Conservation (phyloP, 92 coral and sea anemone species). For the Phenganax marumi region DNA sequence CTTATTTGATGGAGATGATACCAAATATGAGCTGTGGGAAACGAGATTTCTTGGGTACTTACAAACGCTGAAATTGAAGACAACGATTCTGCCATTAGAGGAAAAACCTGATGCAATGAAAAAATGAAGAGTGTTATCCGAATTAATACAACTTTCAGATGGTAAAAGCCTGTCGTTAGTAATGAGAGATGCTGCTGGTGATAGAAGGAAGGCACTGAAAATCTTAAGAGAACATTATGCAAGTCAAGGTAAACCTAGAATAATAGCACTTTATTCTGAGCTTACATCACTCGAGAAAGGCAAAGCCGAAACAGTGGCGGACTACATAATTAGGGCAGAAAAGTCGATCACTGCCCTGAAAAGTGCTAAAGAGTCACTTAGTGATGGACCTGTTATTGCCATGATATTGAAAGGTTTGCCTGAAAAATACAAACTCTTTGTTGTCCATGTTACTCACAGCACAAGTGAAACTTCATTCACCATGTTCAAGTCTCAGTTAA, state of each 20-base stretch:
- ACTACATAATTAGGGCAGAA: not conserved
- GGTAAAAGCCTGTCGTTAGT: not conserved
- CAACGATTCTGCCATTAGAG: slow-evolving; percentile 29
- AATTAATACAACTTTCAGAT: not conserved
- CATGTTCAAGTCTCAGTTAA: slow-evolving; percentile 30
- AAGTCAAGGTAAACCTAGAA: not conserved
- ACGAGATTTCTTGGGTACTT: slow-evolving; percentile 29
- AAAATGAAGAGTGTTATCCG: not conserved
- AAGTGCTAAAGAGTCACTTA: not conserved
- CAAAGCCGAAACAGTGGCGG: not conserved
- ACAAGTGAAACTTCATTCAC: slow-evolving; percentile 32
- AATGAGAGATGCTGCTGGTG: not conserved
- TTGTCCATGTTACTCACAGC: not conserved
- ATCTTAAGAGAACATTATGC: not conserved
- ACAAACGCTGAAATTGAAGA: slow-evolving; percentile 28
- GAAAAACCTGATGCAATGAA: not conserved
- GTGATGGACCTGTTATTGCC: not conserved
- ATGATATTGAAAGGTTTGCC: not conserved
- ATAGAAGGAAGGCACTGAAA: not conserved
- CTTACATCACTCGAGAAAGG: not conserved
- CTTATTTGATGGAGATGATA: slow-evolving; percentile 32
- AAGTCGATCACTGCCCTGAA: not conserved
- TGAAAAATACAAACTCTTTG: not conserved
- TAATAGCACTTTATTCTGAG: slow-evolving; percentile 33
- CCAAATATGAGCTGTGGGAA: slow-evolving; percentile 24